phyloP scores from a whole-genome alignment of 1,140 invertebrate genomes.

The Hormaphis cornu region DNA sequence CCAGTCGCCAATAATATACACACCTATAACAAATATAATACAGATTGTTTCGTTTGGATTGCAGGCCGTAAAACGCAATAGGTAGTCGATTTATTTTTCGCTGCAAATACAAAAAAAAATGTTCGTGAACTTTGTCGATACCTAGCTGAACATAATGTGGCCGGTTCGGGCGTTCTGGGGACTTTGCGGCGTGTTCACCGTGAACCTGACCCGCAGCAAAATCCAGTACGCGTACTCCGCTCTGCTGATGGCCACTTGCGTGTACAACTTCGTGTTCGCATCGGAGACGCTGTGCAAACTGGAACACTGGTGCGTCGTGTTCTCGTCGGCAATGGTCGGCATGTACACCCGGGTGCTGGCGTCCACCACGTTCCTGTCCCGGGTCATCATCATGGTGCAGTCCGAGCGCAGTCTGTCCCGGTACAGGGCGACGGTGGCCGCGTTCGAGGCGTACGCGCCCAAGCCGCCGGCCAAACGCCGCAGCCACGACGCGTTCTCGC shows the following conservation, averaged over 20 bases:
- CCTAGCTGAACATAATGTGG: too few relatives aligned
- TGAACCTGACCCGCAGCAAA: neutral
- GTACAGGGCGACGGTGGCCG: neutral
- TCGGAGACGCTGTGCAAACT: neutral
- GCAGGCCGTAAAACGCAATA: too few relatives aligned
- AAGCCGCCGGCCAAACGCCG: neutral
- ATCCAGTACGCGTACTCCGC: neutral
- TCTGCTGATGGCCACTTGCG: neutral
- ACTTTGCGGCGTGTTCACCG: neutral
- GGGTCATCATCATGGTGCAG: neutral
- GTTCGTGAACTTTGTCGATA: too few relatives aligned
- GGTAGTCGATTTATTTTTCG: too few relatives aligned
- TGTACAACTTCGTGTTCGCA: neutral
- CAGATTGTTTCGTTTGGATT: too few relatives aligned
- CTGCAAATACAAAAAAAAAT: too few relatives aligned
- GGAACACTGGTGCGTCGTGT: neutral
- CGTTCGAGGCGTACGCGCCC: neutral
- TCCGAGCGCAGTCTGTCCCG: neutral
- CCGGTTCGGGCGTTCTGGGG: neutral
- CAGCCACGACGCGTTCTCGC: neutral
- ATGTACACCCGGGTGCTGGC: neutral
- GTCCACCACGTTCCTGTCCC: neutral
- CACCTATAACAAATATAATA: too few relatives aligned
- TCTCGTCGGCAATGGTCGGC: neutral
- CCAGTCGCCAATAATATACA: too few relatives aligned